phyloP scores from a whole-genome alignment of 2,113 vertebrate species.

The Nestor notabilis region DNA sequence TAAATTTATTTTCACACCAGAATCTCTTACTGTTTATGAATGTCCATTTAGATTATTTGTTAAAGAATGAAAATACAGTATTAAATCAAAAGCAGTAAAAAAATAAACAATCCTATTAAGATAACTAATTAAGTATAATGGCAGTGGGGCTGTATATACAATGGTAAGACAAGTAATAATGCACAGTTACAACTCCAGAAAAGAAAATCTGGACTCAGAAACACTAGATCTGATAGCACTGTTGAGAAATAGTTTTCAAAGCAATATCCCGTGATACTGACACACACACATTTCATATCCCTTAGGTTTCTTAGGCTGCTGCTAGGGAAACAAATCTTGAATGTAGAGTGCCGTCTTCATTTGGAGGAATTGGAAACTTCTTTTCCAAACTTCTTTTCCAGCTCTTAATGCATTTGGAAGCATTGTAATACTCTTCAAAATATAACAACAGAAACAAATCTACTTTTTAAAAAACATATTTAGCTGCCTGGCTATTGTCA shows the following conservation, averaged over 20 bases:
- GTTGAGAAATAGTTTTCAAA: background rate
- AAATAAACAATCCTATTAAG: background rate
- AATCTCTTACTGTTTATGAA: background rate
- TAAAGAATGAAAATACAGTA: background rate
- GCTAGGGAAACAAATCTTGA: background rate
- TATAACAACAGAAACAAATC: background rate
- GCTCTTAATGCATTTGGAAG: background rate
- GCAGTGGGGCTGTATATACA: background rate
- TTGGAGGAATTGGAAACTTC: background rate
- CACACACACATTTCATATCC: background rate
- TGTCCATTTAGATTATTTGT: background rate
- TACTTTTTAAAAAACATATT: background rate
- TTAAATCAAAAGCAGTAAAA: background rate
- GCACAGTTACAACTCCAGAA: background rate
- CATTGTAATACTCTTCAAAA: background rate
- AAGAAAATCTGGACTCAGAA: background rate
- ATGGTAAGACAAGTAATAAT: background rate
- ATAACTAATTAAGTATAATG: background rate
- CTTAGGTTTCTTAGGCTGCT: background rate
- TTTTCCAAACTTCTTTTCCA: background rate
- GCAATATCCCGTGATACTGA: background rate
- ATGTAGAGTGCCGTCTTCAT: background rate
- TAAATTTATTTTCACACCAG: background rate
- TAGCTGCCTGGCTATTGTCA: background rate
- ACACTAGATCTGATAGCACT: background rate